These are phyloP conservation scores for Gymnocheta viridis DNA, from an alignment of 2,888 invertebrate genomes.

Conservation along the genomic window DNA sequence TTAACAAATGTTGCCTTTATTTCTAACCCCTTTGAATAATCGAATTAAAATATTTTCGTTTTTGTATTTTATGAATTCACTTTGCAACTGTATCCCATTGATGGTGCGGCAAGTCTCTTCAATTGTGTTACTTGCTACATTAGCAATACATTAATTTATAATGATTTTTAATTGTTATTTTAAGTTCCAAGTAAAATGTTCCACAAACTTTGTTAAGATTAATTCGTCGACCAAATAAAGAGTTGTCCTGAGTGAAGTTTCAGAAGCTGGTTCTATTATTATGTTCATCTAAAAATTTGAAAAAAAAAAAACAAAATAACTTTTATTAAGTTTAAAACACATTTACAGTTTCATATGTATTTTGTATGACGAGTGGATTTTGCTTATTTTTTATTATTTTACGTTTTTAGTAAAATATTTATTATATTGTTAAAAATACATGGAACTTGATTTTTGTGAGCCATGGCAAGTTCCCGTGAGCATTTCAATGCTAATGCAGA, in stretches of 20 bases:
- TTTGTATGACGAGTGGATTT: constrained; percentile 23
- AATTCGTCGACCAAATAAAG: constrained; percentile 8
- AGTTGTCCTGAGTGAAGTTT: background rate
- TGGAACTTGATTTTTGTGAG: too few species aligned
- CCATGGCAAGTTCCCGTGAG: too few species aligned
- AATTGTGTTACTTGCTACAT: constrained; percentile 63
- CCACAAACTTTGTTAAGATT: constrained; percentile 52
- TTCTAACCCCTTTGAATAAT: constrained; percentile 31
- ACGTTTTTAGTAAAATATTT: too few species aligned
- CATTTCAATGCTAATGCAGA: too few species aligned
- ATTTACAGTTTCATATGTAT: constrained; percentile 24
- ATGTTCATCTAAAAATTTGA: background rate
- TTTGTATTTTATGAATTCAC: background rate
- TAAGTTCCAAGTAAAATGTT: constrained; percentile 42
- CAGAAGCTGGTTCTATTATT: constrained; percentile 18
- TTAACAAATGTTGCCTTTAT: constrained; percentile 64
- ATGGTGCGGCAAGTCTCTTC: constrained; percentile 9
- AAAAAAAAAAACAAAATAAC: background rate
- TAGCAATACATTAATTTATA: constrained; percentile 72
- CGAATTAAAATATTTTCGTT: constrained; percentile 35
- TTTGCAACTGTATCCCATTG: constrained; percentile 24
- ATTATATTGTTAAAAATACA: too few species aligned
- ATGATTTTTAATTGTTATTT: constrained; percentile 70
- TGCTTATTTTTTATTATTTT: constrained; percentile 31
- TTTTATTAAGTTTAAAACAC: constrained; percentile 56